phyloP scores from a whole-genome alignment of 2,797 vertebrate genomes.

The Alexandromys oeconomus region DNA sequence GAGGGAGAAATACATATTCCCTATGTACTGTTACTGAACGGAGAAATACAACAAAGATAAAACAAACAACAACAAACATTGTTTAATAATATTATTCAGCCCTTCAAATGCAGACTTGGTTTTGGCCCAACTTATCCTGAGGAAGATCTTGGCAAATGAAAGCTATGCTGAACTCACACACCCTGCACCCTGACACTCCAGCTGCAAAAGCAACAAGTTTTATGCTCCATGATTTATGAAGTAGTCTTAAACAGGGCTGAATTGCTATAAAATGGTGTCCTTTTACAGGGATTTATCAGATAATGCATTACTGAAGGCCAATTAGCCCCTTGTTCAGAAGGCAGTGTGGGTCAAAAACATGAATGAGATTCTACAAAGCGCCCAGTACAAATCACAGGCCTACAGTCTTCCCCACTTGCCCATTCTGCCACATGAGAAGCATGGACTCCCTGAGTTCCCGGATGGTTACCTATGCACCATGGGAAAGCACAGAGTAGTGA shows the following conservation, averaged over 20 bases:
- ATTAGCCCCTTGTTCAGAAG: constrained; percentile 53
- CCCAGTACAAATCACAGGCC: background rate
- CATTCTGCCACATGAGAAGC: background rate
- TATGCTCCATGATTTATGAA: constrained; percentile 48
- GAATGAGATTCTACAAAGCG: constrained; percentile 16
- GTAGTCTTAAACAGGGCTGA: constrained; percentile 50
- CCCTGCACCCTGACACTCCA: background rate
- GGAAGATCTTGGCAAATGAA: background rate
- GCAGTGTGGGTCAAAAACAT: constrained; percentile 36
- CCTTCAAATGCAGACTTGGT: background rate
- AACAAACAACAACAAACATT: background rate
- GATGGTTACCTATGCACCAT: background rate
- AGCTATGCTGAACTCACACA: background rate
- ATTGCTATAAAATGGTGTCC: constrained; percentile 44
- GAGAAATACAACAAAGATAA: constrained; percentile 4
- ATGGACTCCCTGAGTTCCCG: background rate
- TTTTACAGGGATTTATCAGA: constrained; percentile 64
- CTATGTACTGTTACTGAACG: background rate
- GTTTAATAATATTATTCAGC: background rate
- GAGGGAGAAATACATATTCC: background rate
- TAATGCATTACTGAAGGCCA: background rate
- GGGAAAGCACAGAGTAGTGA: background rate
- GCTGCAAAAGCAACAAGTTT: constrained; percentile 13
- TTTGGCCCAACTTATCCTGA: constrained; percentile 33
- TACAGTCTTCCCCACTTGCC: background rate